A percentile compares a stretch with the other conserved stretches of the same genome.
Evolutionary conservation across 1,140 invertebrate species (phyloP).

Genomic region (Drosophila aff.): DNA sequence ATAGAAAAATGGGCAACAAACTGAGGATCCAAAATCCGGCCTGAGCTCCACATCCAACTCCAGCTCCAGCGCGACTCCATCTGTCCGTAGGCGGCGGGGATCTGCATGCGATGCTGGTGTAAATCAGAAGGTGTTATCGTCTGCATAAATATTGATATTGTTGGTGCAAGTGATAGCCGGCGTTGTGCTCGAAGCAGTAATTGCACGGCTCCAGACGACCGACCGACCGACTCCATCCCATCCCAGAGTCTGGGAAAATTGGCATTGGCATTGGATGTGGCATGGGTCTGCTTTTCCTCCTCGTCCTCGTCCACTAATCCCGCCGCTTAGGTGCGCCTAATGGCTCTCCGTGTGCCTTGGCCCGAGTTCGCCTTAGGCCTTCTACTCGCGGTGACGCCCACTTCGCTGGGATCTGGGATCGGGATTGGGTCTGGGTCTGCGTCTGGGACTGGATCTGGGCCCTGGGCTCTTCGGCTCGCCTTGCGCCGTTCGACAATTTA

Average conservation of each 20-base stretch:
- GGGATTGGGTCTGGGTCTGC: slow-evolving; percentile 7
- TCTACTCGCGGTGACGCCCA: slow-evolving; percentile 56
- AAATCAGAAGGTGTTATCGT: slow-evolving; percentile 84
- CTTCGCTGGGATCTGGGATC: slow-evolving; percentile 38
- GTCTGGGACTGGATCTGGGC: slow-evolving; percentile 6
- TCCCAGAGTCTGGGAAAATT: slow-evolving; percentile 70
- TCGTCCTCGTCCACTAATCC: slow-evolving; percentile 48
- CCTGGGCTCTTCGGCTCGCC: slow-evolving; percentile 24
- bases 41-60: background rate
- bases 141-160: slow-evolving; percentile 84
- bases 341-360: slow-evolving; percentile 43
- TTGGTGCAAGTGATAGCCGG: slow-evolving; percentile 81
- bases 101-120: slow-evolving; percentile 79
- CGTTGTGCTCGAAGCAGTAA: slow-evolving; percentile 80
- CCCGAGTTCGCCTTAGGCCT: slow-evolving; percentile 37
- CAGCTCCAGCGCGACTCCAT: slow-evolving; percentile 16
- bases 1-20: slow-evolving; percentile 69
- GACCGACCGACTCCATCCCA: background rate
- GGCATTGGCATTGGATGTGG: slow-evolving; percentile 53
- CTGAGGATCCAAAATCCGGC: slow-evolving; percentile 14
- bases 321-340: slow-evolving; percentile 80
- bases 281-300: slow-evolving; percentile 15
- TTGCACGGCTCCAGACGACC: slow-evolving; percentile 58
- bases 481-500: slow-evolving; percentile 74
- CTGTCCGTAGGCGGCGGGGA: slow-evolving; percentile 55